phyloP scores from a whole-genome alignment of 2,797 vertebrate genomes.

The Halcyon smyrnensis region DNA sequence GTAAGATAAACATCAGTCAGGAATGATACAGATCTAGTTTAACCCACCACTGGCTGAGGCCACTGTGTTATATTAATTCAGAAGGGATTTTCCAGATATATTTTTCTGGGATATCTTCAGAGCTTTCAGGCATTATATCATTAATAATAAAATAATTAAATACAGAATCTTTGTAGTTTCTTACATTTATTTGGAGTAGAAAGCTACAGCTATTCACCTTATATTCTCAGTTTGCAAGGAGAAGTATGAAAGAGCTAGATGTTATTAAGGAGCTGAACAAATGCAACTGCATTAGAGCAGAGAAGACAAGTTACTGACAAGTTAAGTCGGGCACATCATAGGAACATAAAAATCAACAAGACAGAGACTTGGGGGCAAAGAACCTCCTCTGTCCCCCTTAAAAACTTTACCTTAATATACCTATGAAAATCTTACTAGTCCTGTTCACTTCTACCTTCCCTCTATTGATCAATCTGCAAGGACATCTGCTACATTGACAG shows the following conservation, averaged over 20 bases:
- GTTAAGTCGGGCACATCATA: slow-evolving; percentile 5
- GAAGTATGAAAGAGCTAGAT: not conserved
- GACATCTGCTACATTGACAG: not conserved
- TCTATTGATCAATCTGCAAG: not conserved
- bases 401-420: not conserved
- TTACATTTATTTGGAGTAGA: not conserved
- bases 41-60: not conserved
- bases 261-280: not conserved
- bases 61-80: not conserved
- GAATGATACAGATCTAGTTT: not conserved
- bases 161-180: not conserved
- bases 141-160: not conserved
- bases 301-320: slow-evolving; percentile 35
- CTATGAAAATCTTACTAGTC: not conserved
- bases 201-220: not conserved
- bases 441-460: not conserved
- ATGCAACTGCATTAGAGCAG: not conserved
- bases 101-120: not conserved
- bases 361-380: not conserved
- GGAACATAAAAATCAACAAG: slow-evolving; percentile 7
- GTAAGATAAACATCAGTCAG: not conserved
- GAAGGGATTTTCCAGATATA: not conserved
- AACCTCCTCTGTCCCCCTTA: not conserved
- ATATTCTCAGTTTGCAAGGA: not conserved
- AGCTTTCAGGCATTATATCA: not conserved